phyloP scores from a whole-genome alignment of 2,113 vertebrate species.

The Pomatorhinus ruficollis region DNA sequence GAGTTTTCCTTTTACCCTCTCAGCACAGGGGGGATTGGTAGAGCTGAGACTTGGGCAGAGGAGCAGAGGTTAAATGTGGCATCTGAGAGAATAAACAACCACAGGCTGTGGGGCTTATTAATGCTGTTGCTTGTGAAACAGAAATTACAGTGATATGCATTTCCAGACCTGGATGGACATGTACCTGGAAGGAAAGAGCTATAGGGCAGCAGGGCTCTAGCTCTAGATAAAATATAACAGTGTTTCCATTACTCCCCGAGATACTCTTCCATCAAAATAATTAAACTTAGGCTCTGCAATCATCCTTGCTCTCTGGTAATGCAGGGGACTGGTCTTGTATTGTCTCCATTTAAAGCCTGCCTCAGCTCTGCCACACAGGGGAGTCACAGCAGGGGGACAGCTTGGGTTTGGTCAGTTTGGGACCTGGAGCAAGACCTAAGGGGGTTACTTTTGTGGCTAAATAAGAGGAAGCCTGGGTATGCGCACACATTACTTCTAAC shows the following conservation, averaged over 20 bases:
- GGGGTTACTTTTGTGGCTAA: background rate
- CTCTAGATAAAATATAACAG: background rate
- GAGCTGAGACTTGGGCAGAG: background rate
- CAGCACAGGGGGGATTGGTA: background rate
- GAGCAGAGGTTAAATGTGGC: background rate
- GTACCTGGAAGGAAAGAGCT: background rate
- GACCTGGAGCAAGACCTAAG: background rate
- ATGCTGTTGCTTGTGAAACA: background rate
- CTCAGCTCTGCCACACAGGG: background rate
- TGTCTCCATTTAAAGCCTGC: background rate
- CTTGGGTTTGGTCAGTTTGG: background rate
- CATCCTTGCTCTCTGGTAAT: background rate
- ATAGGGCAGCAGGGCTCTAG: background rate
- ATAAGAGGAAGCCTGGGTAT: background rate
- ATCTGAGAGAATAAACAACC: background rate
- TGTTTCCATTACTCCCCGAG: background rate
- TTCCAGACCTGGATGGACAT: background rate
- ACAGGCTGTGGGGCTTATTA: background rate
- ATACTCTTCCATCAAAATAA: background rate
- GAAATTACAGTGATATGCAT: background rate
- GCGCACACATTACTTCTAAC: background rate
- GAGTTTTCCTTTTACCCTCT: background rate
- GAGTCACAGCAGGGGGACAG: background rate
- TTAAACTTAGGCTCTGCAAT: background rate
- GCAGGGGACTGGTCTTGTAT: rapidly evolving